Percentiles rank a stretch among this genome's conserved stretches.
These are phyloP conservation scores for Drosophila virilis DNA, from an alignment of 1,140 invertebrate genomes.

Conservation along the genomic window DNA sequence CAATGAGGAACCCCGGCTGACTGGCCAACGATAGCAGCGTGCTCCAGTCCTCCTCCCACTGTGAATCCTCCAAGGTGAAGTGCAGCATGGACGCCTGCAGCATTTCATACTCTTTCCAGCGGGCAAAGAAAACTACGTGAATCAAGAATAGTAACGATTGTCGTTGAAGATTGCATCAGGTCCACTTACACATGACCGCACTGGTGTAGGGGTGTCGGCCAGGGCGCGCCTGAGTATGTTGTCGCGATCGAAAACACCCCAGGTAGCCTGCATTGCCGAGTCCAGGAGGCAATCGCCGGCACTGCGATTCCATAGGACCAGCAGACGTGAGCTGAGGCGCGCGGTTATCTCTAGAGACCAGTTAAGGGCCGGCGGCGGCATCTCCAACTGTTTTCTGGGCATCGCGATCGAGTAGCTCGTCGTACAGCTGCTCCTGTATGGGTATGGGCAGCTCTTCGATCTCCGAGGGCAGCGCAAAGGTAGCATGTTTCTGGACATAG, in stretches of 20 bases:
- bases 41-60: constrained; percentile 97
- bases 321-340: constrained; percentile 91
- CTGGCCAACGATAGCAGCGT: constrained; percentile 92
- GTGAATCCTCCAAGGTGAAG: constrained; percentile 92
- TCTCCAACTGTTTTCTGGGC: constrained; percentile 96
- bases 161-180: background rate
- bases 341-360: constrained; percentile 96
- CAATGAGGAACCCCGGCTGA: constrained; percentile 94
- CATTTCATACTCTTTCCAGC: constrained; percentile 97
- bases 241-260: constrained; percentile 97
- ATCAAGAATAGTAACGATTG: background rate
- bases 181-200: constrained; percentile 90
- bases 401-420: constrained; percentile 97
- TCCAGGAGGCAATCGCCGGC: constrained; percentile 98
- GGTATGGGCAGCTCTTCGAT: constrained; percentile 94
- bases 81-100: constrained; percentile 92
- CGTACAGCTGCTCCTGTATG: constrained; percentile 95
- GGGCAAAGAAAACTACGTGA: constrained; percentile 91
- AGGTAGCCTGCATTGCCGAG: constrained; percentile 97
- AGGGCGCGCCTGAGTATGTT: constrained; percentile 94
- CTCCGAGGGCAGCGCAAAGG: constrained; percentile 86
- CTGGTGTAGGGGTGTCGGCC: constrained; percentile 93
- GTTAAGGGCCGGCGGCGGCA: constrained; percentile 94
- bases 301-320: constrained; percentile 98
- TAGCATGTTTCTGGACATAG: constrained; percentile 94